phyloP scores from a whole-genome alignment of 2,113 vertebrate genomes.

The Colistium nudipinnis region DNA sequence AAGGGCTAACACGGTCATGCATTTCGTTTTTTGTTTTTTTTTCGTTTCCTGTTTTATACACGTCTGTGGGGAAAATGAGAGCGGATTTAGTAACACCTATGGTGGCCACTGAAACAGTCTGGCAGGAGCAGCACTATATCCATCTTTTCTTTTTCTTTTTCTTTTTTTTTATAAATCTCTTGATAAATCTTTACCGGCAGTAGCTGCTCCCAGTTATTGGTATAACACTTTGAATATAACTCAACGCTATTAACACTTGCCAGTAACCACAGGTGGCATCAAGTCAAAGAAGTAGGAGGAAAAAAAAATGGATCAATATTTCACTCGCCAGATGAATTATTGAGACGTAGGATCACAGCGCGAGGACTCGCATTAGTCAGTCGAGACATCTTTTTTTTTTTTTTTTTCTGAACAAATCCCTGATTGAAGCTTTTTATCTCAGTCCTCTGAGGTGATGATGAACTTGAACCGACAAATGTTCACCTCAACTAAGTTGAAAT shows the following conservation, averaged over 20 bases:
- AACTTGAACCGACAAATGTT: neutral
- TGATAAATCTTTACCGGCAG: neutral
- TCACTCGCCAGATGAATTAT: neutral
- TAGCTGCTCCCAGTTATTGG: neutral
- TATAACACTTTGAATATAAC: too few species aligned
- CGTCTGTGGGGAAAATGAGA: neutral
- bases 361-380: neutral
- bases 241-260: neutral
- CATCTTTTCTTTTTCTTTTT: too few species aligned
- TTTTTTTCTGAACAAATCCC: neutral
- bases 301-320: neutral
- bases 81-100: neutral
- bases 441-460: neutral
- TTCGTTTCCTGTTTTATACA: neutral
- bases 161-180: neutral
- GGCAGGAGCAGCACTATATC: neutral
- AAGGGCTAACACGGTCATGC: too few species aligned
- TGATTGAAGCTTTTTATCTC: neutral
- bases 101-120: neutral
- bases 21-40: neutral
- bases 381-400: neutral
- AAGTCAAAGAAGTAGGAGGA: neutral
- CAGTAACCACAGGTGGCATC: neutral
- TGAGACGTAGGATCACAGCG: neutral
- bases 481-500: neutral